Evolutionary conservation across 2,888 invertebrate species (phyloP).

Genomic region (Alviniconcha strummeri): DNA sequence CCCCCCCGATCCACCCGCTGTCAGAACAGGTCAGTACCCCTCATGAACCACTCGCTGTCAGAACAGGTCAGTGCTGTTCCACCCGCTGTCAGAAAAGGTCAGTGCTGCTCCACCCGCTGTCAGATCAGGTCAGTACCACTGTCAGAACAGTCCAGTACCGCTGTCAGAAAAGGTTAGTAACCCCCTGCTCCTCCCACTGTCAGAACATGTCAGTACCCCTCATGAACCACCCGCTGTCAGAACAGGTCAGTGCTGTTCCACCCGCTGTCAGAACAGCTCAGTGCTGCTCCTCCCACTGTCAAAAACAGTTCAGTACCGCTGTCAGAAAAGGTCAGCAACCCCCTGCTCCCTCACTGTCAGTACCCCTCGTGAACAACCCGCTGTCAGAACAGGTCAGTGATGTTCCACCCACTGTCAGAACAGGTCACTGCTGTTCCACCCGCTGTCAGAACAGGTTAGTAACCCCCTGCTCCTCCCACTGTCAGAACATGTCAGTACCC

Average conservation of each 20-base stretch:
- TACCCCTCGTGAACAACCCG: not conserved
- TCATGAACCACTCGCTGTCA: not conserved
- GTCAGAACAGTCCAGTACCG: slow-evolving; percentile 47
- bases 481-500: not conserved
- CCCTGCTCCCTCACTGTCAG: not conserved
- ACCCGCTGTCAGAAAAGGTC: not conserved
- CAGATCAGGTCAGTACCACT: not conserved
- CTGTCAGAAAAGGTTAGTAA: slow-evolving; percentile 41
- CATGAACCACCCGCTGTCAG: not conserved
- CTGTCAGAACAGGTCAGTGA: too few relatives aligned
- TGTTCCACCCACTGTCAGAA: not conserved
- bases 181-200: not conserved
- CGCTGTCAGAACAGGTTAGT: too few relatives aligned
- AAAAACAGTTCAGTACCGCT: slow-evolving; percentile 52
- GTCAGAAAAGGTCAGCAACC: not conserved
- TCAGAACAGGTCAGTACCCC: not conserved
- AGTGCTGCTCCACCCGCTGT: not conserved
- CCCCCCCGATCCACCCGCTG: not conserved
- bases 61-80: not conserved
- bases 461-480: not conserved
- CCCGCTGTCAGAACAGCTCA: not conserved
- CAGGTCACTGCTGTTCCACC: not conserved
- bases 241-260: not conserved
- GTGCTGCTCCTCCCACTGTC: not conserved
- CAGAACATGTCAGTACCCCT: not conserved